Evolutionary conservation across 2,888 invertebrate genomes (phyloP), one percentile per base, ranked within the genome.

Genomic region (Acronicta psi): DNA sequence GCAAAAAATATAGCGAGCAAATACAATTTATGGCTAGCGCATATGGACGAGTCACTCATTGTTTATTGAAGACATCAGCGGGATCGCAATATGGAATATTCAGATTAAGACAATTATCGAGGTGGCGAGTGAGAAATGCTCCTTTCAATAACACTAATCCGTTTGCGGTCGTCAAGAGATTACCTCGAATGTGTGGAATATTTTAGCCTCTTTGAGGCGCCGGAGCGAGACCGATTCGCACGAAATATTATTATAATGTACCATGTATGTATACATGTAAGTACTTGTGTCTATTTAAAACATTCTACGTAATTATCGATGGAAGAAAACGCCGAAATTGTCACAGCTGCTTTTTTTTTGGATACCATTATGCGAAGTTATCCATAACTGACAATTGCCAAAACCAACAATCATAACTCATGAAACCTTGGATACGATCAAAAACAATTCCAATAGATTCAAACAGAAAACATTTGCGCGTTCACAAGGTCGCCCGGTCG

Each of bases 401-500:
- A 61, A 75, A 69, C 37, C 43, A 58, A 61, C 58, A 41, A 54
- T 59, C 61, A 78, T 78, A 73, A 70, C 58, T 69, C 61, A 59
- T 46, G 53, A 70, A 75, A 76, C 76, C 78, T 75, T 78, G 76
- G 54, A 66, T 72, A 78, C 77, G 79, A 82, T 77, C 79, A 79
- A 85, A 86, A 86, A 89, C 84, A 85, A 87, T 86, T 83, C 83
- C 75, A 81, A 88, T 87, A 87, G 83, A 88, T 87, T 81, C 83
- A 89, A 90, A 90, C 90, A 89, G 85, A 87, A 75, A 87, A 86
- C 88, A 87, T 90, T 91, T 88, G 90, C 87, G 85, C 83, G 79
- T 75, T 74, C 75, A 84, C 93, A 92, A 93, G 93, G 93, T 89
- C 93, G 88, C 74, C 91, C 91, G 91, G 93, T 91, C 92, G 88